Evolutionary conservation across 64 coral and sea anemone species (phyloP).

Genomic region (Platygyra sinensis): DNA sequence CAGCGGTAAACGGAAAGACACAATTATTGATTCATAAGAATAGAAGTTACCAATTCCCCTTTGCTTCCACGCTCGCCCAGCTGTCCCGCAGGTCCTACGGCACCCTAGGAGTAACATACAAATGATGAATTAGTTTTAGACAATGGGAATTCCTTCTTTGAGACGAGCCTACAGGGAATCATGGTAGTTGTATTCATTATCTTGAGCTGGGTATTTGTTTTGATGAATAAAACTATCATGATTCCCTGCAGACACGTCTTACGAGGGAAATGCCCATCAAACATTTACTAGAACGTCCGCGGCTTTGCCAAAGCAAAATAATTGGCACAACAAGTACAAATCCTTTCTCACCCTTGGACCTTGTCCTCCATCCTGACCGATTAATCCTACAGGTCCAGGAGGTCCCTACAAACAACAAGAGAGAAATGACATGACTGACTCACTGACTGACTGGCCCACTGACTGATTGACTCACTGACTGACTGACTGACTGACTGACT

Average conservation of each 20-base stretch:
- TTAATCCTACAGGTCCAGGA: neutral
- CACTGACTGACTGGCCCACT: too few relatives aligned
- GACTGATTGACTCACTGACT: too few relatives aligned
- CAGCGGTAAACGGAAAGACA: neutral
- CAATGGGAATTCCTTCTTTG: neutral
- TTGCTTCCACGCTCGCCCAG: conserved; percentile 18
- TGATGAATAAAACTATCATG: too few relatives aligned
- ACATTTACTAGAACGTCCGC: too few relatives aligned
- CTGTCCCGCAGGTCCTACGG: neutral
- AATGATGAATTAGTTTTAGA: neutral
- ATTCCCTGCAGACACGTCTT: too few relatives aligned
- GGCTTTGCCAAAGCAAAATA: too few relatives aligned
- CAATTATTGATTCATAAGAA: neutral
- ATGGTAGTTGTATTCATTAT: too few relatives aligned
- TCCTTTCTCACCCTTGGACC: conserved; percentile 7
- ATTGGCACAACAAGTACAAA: too few relatives aligned
- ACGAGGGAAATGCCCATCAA: too few relatives aligned
- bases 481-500: neutral
- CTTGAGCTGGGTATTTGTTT: too few relatives aligned
- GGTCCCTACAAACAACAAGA: neutral
- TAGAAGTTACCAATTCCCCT: conserved; percentile 17
- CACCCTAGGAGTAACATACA: conserved; percentile 24
- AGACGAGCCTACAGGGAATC: too few relatives aligned
- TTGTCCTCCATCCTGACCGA: neutral
- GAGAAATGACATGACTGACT: too few relatives aligned